Evolutionary conservation across 2,113 vertebrate species (phyloP).

Genomic region (Hyperoodon ampullatus): DNA sequence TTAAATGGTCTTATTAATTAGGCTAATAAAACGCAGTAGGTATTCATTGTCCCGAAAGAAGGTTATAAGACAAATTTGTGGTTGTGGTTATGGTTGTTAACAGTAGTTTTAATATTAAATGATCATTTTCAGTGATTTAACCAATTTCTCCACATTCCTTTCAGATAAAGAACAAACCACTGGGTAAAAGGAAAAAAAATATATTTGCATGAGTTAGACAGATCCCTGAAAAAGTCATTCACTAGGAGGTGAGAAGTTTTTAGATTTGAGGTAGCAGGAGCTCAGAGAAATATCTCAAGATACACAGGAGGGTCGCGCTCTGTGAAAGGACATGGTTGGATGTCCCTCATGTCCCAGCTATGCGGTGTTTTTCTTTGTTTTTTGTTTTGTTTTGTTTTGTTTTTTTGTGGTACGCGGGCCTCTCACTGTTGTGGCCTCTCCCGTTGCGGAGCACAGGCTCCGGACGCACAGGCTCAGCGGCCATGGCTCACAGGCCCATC

Average conservation of each 20-base stretch:
- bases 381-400: too few relatives aligned
- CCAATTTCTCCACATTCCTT: neutral
- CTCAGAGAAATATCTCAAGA: neutral
- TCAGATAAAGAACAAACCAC: neutral
- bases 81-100: neutral
- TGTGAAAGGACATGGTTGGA: rapidly evolving
- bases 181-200: neutral
- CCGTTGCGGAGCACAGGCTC: too few relatives aligned
- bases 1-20: neutral
- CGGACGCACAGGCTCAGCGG: too few relatives aligned
- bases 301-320: neutral
- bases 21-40: neutral
- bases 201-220: neutral
- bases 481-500: too few relatives aligned
- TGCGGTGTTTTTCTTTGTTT: neutral
- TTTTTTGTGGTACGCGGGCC: too few relatives aligned
- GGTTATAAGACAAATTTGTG: neutral
- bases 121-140: neutral
- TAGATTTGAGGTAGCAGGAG: neutral
- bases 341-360: rapidly evolving
- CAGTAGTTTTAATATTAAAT: neutral
- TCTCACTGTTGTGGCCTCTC: too few relatives aligned
- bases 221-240: neutral
- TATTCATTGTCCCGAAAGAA: neutral
- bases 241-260: neutral